A percentile compares a stretch with the other conserved stretches of the same genome.
Evolutionary conservation across 2,113 vertebrate genomes (phyloP).

Genomic region (Solea solea): DNA sequence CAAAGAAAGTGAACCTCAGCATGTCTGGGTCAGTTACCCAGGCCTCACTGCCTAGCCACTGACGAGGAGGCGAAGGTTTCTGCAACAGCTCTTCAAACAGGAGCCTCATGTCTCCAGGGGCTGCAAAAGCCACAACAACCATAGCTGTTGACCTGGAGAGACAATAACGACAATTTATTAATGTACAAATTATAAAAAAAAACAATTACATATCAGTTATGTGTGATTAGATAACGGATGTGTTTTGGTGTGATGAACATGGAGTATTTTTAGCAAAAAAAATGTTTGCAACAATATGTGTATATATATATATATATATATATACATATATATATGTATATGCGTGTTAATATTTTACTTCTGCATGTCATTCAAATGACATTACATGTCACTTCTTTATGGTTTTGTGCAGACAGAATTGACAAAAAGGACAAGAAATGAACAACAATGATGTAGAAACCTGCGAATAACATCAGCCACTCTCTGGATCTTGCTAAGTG

Average conservation of each 20-base stretch:
- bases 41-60: slow-evolving; percentile 78
- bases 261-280: no score
- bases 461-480: slow-evolving; percentile 75
- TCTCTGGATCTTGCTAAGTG: slow-evolving; percentile 56
- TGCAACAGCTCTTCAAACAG: slow-evolving; percentile 64
- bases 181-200: no score
- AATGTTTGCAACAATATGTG: no score
- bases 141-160: slow-evolving; percentile 64
- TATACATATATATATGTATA: no score
- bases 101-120: slow-evolving; percentile 61
- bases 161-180: background rate
- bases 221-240: background rate
- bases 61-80: slow-evolving; percentile 55
- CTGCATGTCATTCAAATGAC: no score
- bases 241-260: background rate
- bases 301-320: no score
- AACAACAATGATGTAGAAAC: slow-evolving; percentile 7
- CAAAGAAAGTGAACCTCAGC: slow-evolving; percentile 51
- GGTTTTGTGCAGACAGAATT: no score
- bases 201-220: no score
- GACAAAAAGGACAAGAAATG: no score
- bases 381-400: no score
- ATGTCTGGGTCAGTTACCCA: slow-evolving; percentile 73
- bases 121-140: slow-evolving; percentile 73
- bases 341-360: no score